A percentile compares a stretch with the other conserved stretches of the same genome.
phyloP scores from a whole-genome alignment of 2,888 invertebrate species.

The Phanerotoma sp. region DNA sequence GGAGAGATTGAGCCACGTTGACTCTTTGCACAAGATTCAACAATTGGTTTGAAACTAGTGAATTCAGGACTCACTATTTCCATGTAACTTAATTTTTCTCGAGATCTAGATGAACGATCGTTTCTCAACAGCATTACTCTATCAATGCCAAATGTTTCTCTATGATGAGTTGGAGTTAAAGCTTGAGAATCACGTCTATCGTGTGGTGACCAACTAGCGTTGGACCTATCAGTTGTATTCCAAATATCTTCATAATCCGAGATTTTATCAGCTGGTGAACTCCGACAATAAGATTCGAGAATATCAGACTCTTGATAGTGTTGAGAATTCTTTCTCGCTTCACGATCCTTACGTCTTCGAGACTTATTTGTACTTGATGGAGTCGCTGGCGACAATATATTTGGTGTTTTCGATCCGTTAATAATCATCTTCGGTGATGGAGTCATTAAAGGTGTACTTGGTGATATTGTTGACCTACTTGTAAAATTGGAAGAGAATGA shows the following conservation, averaged over 20 bases:
- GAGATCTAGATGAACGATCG: slow-evolving; percentile 42
- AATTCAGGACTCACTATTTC: slow-evolving; percentile 53
- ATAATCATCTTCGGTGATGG: slow-evolving; percentile 46
- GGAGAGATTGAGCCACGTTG: slow-evolving; percentile 38
- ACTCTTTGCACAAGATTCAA: slow-evolving; percentile 41
- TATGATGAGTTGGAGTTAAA: slow-evolving; percentile 30
- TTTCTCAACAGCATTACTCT: slow-evolving; percentile 48
- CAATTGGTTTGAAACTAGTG: slow-evolving; percentile 53
- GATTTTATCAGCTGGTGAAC: slow-evolving; percentile 86
- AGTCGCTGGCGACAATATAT: slow-evolving; percentile 52
- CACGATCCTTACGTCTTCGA: slow-evolving; percentile 53
- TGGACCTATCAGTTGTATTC: slow-evolving; percentile 59
- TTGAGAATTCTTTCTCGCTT: slow-evolving; percentile 57
- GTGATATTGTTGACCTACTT: slow-evolving; percentile 42
- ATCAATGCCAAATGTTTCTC: slow-evolving; percentile 36
- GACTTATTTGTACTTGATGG: slow-evolving; percentile 52
- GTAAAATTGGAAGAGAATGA: slow-evolving; percentile 50
- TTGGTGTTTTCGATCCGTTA: slow-evolving; percentile 41
- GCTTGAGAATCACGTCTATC: slow-evolving; percentile 38
- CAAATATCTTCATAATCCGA: slow-evolving; percentile 96
- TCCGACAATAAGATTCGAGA: slow-evolving; percentile 83
- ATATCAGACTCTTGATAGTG: slow-evolving; percentile 76
- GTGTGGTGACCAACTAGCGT: slow-evolving; percentile 52
- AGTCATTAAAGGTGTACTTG: slow-evolving; percentile 24
- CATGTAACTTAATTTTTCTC: slow-evolving; percentile 51